Base-by-base conservation (phyloP, 2,113 vertebrate species). In the Aplodontia rufa region DNA sequence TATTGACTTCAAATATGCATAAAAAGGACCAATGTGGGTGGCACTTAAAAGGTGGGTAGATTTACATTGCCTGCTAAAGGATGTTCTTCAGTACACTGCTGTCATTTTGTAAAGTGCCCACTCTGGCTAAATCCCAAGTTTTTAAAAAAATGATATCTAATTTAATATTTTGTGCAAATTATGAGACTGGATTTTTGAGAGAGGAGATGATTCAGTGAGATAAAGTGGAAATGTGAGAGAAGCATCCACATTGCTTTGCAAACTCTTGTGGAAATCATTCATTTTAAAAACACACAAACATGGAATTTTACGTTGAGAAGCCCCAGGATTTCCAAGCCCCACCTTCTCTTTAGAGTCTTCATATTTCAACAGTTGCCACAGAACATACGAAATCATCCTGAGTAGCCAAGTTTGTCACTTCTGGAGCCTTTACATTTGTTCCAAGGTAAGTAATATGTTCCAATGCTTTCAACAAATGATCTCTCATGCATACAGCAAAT, bases 391-490 rank as follows among this genome's bases (percentile, higher is more conserved):
- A 86, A 86, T 66, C 37, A 4, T 45, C 35, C 37, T n/a, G 37
- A 82, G 7, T 26, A 58, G 80, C 66, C 91, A 64, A 95, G 90
- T 92, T 40, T 53, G 49, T 49, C 49, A 72, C 40, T 9, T 14
- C 75, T 32, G 42, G 64, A 93, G 49, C 60, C 45, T 80, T 49
- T 32, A n/a, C 30, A 30, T 69, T 82, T 12, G 6, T 93, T 97
- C 78, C 91, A 89, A 94, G 45, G 55, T 69, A 68, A 32, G 69
- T 78, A 22, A 96, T 91, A 62, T 47, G 12, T 76, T 97, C 96
- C 93, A 92, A 95, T 45, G 26, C 83, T 97, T 90, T 94, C 93
- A 96, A 80, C 69, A 76, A 80, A 71, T n/a, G 28, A 81, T 60
- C 35, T 95, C 86, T 96, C 74, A 95, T 86, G 53, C 51, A 42